Percentiles rank a stretch among this genome's conserved stretches.
Evolutionary conservation across 30 jellyfish, hydroid and myxozoan species (phyloP).

Genomic region (Pelagia noctiluca): DNA sequence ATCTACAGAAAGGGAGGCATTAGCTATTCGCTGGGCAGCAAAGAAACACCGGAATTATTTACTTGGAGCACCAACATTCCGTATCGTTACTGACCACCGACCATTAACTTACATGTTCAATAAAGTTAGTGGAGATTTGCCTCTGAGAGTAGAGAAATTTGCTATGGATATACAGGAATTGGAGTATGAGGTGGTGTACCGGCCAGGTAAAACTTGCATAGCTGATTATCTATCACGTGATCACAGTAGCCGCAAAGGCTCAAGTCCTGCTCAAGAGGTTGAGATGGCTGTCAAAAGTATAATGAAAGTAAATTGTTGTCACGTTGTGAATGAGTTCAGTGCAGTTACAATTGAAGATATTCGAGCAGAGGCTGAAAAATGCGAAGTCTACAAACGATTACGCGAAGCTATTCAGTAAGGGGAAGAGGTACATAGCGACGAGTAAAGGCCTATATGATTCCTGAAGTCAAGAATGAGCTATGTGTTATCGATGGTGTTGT

Average conservation of each 20-base stretch:
- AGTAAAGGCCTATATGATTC: conserved; percentile 3
- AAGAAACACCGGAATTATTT: background rate
- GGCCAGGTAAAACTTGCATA: conserved; percentile 3
- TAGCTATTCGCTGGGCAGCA: conserved; percentile 9
- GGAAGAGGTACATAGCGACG: conserved; percentile 5
- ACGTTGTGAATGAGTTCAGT: conserved; percentile 5
- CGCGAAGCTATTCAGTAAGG: conserved; percentile 5
- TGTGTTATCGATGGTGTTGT: conserved; percentile 1
- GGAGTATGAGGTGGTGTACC: conserved; percentile 9
- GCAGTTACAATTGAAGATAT: conserved; percentile 2
- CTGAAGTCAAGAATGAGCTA: conserved; percentile 5
- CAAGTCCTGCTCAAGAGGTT: conserved; percentile 5
- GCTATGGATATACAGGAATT: conserved; percentile 1
- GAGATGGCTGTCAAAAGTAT: conserved; percentile 5
- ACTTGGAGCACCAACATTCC: conserved; percentile 8
- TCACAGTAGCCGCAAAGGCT: conserved; percentile 9
- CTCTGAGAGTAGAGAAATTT: background rate
- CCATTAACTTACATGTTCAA: conserved; percentile 2
- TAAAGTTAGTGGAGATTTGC: conserved; percentile 3
- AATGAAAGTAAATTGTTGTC: background rate
- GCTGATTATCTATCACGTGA: background rate
- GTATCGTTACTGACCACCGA: conserved; percentile 8
- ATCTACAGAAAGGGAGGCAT: conserved; percentile 6
- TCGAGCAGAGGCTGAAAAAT: conserved; percentile 6
- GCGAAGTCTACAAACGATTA: conserved; percentile 1